Evolutionary conservation across 2,113 vertebrate species (phyloP).

Genomic region (Amphiprion percula): DNA sequence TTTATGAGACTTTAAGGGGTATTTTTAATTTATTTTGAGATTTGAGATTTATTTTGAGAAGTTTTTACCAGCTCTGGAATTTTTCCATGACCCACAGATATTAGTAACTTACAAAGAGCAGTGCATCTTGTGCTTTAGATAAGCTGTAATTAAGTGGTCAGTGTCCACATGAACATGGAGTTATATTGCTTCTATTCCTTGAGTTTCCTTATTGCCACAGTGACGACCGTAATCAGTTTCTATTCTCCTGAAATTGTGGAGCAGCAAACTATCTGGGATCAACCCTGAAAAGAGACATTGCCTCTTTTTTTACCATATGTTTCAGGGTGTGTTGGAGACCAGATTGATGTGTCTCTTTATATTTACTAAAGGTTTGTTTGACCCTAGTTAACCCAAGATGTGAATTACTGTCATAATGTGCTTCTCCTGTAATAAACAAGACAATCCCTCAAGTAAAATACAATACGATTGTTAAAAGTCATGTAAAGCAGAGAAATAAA

Average conservation of each 20-base stretch:
- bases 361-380: too few relatives aligned
- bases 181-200: background rate
- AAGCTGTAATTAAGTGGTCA: background rate
- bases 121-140: background rate
- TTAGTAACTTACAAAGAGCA: background rate
- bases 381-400: too few relatives aligned
- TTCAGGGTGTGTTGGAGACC: background rate
- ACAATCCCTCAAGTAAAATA: background rate
- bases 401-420: too few relatives aligned
- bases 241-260: constrained; percentile 1
- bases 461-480: too few relatives aligned
- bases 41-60: too few relatives aligned
- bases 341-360: background rate
- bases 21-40: background rate
- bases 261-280: too few relatives aligned
- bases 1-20: too few relatives aligned
- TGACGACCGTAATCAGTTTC: background rate
- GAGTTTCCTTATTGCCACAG: constrained; percentile 15
- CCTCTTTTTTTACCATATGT: background rate
- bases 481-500: background rate
- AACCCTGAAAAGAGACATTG: background rate
- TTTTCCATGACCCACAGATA: constrained; percentile 1
- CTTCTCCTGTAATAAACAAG: background rate
- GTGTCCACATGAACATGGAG: fast-evolving
- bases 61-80: background rate